A percentile compares a stretch with the other conserved stretches of the same genome.
Conservation (phyloP, 2,113 vertebrate species). For the Myxocyprinus asiaticus region DNA sequence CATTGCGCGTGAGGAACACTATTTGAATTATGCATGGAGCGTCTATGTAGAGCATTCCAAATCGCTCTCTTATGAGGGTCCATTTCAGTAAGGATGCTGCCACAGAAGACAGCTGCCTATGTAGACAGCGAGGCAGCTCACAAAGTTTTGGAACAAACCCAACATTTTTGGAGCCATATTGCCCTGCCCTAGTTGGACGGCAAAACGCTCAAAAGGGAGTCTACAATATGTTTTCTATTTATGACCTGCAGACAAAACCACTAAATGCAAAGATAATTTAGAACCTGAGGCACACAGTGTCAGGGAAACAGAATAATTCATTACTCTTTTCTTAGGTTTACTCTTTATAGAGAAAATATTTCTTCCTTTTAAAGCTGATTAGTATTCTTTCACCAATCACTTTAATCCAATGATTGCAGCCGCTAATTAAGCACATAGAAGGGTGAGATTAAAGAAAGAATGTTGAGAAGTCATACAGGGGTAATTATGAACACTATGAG, state of each 20-base stretch:
- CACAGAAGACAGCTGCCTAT: no score
- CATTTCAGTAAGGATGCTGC: no score
- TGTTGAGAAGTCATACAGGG: constrained; percentile 36
- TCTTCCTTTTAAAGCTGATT: constrained; percentile 63
- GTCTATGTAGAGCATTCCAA: no score
- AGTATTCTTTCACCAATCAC: constrained; percentile 63
- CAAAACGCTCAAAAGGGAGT: no score
- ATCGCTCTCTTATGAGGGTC: no score
- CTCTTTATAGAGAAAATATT: constrained; percentile 58
- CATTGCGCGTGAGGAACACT: no score
- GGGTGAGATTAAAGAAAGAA: constrained; percentile 48
- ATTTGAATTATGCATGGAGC: no score
- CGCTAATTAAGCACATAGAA: constrained; percentile 66
- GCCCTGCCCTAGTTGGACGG: no score
- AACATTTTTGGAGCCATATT: no score
- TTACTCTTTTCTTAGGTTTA: constrained; percentile 59
- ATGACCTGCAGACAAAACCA: background rate
- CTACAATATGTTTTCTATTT: no score
- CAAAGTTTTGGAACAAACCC: no score
- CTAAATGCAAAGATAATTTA: background rate
- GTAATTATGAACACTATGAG: constrained; percentile 41
- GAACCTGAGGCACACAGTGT: background rate
- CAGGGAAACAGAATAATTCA: constrained; percentile 54
- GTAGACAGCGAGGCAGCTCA: no score
- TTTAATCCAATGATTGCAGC: constrained; percentile 61